Evolutionary conservation across 2,797 vertebrate species (phyloP).

Genomic region (Brachymystax lenok): DNA sequence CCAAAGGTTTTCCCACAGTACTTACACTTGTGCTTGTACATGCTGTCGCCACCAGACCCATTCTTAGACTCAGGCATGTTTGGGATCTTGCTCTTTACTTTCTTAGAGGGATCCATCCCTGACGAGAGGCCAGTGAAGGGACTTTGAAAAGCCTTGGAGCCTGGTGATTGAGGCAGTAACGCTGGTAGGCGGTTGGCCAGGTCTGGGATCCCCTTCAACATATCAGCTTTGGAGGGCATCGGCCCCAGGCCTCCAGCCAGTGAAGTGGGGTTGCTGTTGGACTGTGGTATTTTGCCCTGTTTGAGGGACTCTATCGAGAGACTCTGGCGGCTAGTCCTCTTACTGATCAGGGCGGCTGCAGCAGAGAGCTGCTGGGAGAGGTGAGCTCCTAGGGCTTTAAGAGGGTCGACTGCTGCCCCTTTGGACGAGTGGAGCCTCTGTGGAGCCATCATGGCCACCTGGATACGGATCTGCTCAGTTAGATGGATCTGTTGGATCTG

Average conservation of each 20-base stretch:
- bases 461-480: slow-evolving; percentile 94
- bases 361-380: slow-evolving; percentile 95
- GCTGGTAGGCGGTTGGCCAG: slow-evolving; percentile 80
- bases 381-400: slow-evolving; percentile 92
- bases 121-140: slow-evolving; percentile 74
- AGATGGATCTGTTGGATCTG: slow-evolving; percentile 97
- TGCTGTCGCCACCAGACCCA: slow-evolving; percentile 68
- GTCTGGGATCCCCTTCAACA: slow-evolving; percentile 76
- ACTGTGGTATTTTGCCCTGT: slow-evolving; percentile 88
- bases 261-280: slow-evolving; percentile 66
- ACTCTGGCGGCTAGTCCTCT: slow-evolving; percentile 86
- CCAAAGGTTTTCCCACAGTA: slow-evolving; percentile 96
- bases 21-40: slow-evolving; percentile 95
- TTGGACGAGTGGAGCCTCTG: slow-evolving; percentile 84
- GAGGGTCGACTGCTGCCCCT: slow-evolving; percentile 82
- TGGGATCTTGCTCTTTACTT: slow-evolving; percentile 84
- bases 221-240: slow-evolving; percentile 80
- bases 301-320: slow-evolving; percentile 90
- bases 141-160: slow-evolving; percentile 82
- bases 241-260: slow-evolving; percentile 72
- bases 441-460: slow-evolving; percentile 95
- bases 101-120: slow-evolving; percentile 85
- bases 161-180: slow-evolving; percentile 84
- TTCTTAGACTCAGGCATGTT: slow-evolving; percentile 78
- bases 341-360: slow-evolving; percentile 93